Conservation (phyloP, 2,113 vertebrate genomes). For the Platysteira castanea region DNA sequence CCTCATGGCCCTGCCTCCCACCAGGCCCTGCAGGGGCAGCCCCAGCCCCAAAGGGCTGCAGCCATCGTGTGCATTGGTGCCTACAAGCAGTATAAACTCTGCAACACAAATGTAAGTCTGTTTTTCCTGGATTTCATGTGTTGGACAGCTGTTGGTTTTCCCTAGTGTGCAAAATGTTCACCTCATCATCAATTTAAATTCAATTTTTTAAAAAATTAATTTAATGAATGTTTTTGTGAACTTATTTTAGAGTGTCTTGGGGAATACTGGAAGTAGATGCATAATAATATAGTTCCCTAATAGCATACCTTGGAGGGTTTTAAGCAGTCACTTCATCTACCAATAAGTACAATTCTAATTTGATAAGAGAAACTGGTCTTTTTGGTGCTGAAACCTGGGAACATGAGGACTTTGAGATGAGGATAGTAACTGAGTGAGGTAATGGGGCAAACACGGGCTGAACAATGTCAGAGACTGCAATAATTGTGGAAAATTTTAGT, state of each 20-base stretch:
- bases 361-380: not conserved
- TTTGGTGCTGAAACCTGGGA: not conserved
- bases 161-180: not conserved
- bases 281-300: not conserved
- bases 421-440: not conserved
- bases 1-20: not conserved
- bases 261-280: not conserved
- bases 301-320: not conserved
- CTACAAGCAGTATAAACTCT: constrained; percentile 83
- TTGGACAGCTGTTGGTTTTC: not conserved
- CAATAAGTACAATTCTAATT: not conserved
- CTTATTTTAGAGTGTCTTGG: not conserved
- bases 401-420: not conserved
- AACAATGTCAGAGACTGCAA: not conserved
- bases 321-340: not conserved
- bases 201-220: not conserved
- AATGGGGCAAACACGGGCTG: not conserved
- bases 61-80: constrained; percentile 76
- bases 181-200: not conserved
- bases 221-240: not conserved
- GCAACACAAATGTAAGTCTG: constrained; percentile 83
- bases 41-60: constrained; percentile 63
- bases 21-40: constrained; percentile 51
- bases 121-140: not conserved
- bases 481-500: not conserved